Evolutionary conservation across 2,888 invertebrate genomes (phyloP).

Genomic region (Clunio marinus): DNA sequence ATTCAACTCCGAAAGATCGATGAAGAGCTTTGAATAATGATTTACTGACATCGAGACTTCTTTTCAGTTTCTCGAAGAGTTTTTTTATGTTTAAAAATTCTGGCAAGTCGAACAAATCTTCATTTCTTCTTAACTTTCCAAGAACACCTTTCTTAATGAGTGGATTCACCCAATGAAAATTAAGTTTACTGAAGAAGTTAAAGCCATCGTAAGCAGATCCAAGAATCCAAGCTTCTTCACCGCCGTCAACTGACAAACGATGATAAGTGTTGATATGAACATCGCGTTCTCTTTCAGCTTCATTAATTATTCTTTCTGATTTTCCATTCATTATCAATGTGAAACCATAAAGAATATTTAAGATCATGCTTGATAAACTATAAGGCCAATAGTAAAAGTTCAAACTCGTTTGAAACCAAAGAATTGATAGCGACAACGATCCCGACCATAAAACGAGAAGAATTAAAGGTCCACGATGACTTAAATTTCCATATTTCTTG

Average conservation of each 20-base stretch:
- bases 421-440: constrained; percentile 61
- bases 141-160: constrained; percentile 75
- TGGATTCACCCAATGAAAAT: constrained; percentile 84
- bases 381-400: constrained; percentile 57
- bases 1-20: constrained; percentile 71
- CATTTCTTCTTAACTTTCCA: constrained; percentile 65
- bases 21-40: constrained; percentile 67
- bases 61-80: constrained; percentile 47
- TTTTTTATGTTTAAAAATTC: constrained; percentile 48
- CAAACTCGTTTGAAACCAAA: constrained; percentile 65
- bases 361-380: constrained; percentile 58
- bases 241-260: constrained; percentile 56
- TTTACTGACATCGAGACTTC: constrained; percentile 48
- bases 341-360: constrained; percentile 65
- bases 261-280: constrained; percentile 56
- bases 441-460: constrained; percentile 67
- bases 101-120: constrained; percentile 79
- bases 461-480: constrained; percentile 67
- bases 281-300: constrained; percentile 46
- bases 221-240: constrained; percentile 63
- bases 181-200: constrained; percentile 65
- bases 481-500: constrained; percentile 43
- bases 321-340: constrained; percentile 63
- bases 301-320: constrained; percentile 52
- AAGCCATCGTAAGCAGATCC: constrained; percentile 79